These are phyloP conservation scores for Macrosteles quadrilineatus DNA, from an alignment of 1,140 invertebrate species.

Conservation along the genomic window DNA sequence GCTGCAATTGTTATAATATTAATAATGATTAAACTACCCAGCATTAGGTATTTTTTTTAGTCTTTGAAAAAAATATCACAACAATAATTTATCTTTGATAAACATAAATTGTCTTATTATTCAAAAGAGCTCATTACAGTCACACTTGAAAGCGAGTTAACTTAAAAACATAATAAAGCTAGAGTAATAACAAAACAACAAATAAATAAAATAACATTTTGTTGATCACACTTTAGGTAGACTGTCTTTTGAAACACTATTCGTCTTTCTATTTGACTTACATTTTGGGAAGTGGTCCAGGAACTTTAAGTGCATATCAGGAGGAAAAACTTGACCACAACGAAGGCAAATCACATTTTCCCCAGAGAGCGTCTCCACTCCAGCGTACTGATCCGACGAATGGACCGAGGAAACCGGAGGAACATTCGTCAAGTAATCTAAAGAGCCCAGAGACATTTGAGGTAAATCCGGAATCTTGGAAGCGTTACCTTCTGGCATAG, in stretches of 20 bases:
- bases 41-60: no score
- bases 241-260: slow-evolving; percentile 2
- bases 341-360: slow-evolving; percentile 45
- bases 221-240: not conserved
- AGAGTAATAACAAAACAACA: not conserved
- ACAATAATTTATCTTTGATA: no score
- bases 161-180: not conserved
- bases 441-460: slow-evolving; percentile 30
- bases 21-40: no score
- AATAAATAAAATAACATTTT: not conserved
- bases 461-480: slow-evolving; percentile 2
- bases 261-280: slow-evolving; percentile 23
- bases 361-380: slow-evolving; percentile 40
- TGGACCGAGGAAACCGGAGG: not conserved
- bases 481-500: slow-evolving; percentile 32
- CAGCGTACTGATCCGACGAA: slow-evolving; percentile 17
- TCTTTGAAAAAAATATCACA: no score
- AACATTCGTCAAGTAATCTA: slow-evolving; percentile 14
- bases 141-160: no score
- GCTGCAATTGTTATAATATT: no score
- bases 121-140: no score
- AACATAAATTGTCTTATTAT: no score
- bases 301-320: slow-evolving; percentile 44
- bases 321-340: slow-evolving; percentile 44
- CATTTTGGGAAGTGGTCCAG: slow-evolving; percentile 46